Conservation (phyloP, 1,140 invertebrate species). For the Drosophila prosaltans region DNA sequence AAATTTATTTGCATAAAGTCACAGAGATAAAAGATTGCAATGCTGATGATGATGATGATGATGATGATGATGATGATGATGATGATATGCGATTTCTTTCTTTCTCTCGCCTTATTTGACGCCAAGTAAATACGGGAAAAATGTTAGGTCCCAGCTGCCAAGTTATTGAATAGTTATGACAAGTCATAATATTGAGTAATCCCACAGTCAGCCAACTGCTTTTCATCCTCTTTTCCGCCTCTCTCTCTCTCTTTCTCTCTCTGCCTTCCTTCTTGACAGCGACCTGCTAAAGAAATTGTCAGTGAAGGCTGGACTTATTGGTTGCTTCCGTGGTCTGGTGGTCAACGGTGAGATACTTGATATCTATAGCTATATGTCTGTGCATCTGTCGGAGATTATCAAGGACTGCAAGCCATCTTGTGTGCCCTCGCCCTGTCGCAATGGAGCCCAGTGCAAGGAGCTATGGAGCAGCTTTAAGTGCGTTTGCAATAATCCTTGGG, state of each 20-base stretch:
- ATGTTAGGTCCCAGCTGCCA: constrained; percentile 20
- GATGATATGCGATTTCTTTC: constrained; percentile 18
- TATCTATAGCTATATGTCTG: constrained; percentile 96
- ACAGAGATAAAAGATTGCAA: constrained; percentile 30
- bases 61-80: neutral
- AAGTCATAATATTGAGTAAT: constrained; percentile 64
- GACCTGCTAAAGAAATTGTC: constrained; percentile 91
- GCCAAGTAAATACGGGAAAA: constrained; percentile 11
- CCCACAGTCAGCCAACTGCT: neutral
- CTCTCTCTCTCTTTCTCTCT: neutral
- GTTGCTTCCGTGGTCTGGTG: constrained; percentile 95
- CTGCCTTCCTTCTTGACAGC: constrained; percentile 83
- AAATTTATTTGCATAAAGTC: constrained; percentile 74
- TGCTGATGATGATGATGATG: constrained; percentile 1
- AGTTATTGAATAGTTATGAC: constrained; percentile 74
- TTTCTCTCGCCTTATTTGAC: neutral
- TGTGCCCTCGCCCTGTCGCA: constrained; percentile 96
- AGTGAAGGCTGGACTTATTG: constrained; percentile 94
- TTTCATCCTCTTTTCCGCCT: neutral
- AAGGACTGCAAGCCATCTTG: constrained; percentile 96
- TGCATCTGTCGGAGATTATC: constrained; percentile 94
- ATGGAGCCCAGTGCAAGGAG: constrained; percentile 95
- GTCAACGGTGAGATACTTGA: constrained; percentile 95
- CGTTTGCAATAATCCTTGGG: constrained; percentile 94
- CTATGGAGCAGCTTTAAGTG: constrained; percentile 96